A percentile compares a stretch with the other conserved stretches of the same genome.
Conservation (phyloP, 2,797 vertebrate species). For the Lagothrix lagotricha region DNA sequence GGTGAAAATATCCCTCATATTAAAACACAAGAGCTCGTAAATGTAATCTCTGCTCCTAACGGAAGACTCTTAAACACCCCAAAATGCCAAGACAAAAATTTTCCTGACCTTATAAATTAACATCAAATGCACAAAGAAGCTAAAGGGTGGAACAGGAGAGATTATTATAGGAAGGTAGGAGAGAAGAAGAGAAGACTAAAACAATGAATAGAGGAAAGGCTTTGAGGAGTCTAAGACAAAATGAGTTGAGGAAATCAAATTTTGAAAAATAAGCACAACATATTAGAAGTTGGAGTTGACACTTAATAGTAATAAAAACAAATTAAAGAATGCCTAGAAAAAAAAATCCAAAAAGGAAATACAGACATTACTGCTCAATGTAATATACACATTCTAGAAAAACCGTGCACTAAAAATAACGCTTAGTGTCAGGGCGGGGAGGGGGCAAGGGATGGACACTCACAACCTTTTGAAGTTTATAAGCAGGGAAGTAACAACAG, state of each 20-base stretch:
- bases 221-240: constrained; percentile 9
- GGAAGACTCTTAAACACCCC: neutral
- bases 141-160: neutral
- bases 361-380: neutral
- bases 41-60: constrained; percentile 31
- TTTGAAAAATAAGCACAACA: constrained; percentile 35
- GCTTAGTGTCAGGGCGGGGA: too few species aligned
- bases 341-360: neutral
- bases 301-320: constrained; percentile 1
- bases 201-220: neutral
- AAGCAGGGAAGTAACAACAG: constrained; percentile 39
- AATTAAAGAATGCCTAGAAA: neutral
- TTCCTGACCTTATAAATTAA: constrained; percentile 30
- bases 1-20: constrained; percentile 43
- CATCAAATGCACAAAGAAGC: constrained; percentile 1
- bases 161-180: neutral
- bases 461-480: neutral
- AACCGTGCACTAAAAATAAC: neutral
- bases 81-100: constrained; percentile 41
- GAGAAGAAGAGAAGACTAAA: neutral
- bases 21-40: constrained; percentile 41
- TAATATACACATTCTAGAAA: neutral
- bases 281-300: neutral
- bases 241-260: constrained; percentile 26
- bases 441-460: neutral